Percentiles rank a stretch among this genome's conserved stretches.
phyloP scores from a whole-genome alignment of 1,140 invertebrate genomes.

The Bombyx mori region DNA sequence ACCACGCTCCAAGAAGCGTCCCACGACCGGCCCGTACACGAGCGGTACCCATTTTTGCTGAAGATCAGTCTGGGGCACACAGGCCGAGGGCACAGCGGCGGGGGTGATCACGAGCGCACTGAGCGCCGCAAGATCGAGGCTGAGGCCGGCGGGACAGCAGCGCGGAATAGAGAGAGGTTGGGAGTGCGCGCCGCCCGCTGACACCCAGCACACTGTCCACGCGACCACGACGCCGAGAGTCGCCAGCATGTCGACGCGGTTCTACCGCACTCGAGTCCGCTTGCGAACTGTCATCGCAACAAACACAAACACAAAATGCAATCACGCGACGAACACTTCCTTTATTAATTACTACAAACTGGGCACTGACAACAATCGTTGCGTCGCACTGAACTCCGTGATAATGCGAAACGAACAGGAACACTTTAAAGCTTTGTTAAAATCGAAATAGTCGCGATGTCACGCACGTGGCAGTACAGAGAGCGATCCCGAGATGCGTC shows the following conservation, averaged over 20 bases:
- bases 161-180: constrained; percentile 60
- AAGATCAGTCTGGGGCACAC: constrained; percentile 25
- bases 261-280: constrained; percentile 15
- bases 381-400: no score
- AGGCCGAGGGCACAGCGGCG: constrained; percentile 17
- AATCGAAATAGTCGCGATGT: constrained; percentile 1
- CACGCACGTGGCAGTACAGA: constrained; percentile 29
- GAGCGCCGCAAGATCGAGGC: constrained; percentile 35
- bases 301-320: no score
- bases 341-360: no score
- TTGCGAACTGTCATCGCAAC: neutral
- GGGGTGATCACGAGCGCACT: constrained; percentile 15
- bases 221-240: constrained; percentile 7
- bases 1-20: constrained; percentile 35
- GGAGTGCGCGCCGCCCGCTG: constrained; percentile 32
- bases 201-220: constrained; percentile 25
- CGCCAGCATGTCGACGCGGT: constrained; percentile 17
- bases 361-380: no score
- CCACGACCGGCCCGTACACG: constrained; percentile 66
- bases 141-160: constrained; percentile 67
- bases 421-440: neutral
- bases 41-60: constrained; percentile 58
- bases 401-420: no score
- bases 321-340: no score
- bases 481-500: constrained; percentile 12